These are phyloP conservation scores for Gryllus bimaculatus DNA, from an alignment of 1,140 invertebrate species.

Conservation along the genomic window DNA sequence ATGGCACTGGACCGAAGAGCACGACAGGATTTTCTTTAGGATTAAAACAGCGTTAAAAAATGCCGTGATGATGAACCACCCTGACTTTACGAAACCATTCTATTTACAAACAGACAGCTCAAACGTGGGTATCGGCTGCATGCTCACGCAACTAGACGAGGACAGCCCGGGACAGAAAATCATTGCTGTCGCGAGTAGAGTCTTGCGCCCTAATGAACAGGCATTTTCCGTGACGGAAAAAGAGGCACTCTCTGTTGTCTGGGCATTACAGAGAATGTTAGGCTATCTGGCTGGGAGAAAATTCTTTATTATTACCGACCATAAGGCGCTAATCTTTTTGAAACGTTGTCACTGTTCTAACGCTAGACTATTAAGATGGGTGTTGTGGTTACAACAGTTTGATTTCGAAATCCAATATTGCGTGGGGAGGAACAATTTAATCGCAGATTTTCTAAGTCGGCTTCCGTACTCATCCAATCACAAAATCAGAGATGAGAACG, in stretches of 20 bases:
- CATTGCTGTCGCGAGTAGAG: neutral
- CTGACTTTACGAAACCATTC: neutral
- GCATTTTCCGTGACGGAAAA: neutral
- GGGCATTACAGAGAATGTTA: neutral
- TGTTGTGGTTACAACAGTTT: too few species aligned
- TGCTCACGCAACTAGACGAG: neutral
- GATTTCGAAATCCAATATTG: too few species aligned
- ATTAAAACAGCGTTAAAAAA: neutral
- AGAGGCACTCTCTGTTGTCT: too few species aligned
- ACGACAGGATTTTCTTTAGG: neutral
- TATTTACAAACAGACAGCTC: neutral
- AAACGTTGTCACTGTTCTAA: too few species aligned
- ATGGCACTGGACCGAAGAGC: neutral
- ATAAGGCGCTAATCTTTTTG: too few species aligned
- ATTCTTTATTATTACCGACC: too few species aligned
- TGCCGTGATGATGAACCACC: neutral
- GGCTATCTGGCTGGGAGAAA: neutral
- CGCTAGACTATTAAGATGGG: too few species aligned
- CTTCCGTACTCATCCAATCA: too few species aligned
- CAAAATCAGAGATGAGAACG: too few species aligned
- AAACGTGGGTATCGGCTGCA: neutral
- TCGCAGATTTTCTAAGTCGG: too few species aligned
- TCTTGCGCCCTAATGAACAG: neutral
- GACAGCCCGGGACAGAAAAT: neutral
- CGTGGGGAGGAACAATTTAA: too few species aligned